These are phyloP conservation scores for Aphelinus certus DNA, from an alignment of 1,140 invertebrate genomes.

Conservation along the genomic window DNA sequence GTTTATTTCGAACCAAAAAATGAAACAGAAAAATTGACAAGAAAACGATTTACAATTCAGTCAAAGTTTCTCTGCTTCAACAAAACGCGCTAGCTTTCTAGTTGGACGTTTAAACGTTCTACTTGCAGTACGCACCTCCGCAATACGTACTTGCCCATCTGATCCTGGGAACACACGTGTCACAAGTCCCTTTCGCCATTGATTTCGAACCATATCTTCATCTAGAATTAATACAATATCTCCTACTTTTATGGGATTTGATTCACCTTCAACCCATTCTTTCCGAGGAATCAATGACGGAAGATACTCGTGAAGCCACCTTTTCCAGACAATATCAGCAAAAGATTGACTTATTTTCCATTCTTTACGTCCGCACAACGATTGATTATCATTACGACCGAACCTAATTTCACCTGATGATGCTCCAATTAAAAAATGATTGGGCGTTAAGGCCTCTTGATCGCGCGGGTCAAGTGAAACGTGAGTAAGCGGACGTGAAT, in stretches of 20 bases:
- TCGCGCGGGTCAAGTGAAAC: constrained; percentile 45
- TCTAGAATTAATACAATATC: constrained; percentile 27
- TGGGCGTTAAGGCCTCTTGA: constrained; percentile 50
- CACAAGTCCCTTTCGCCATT: constrained; percentile 25
- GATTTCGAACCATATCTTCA: neutral
- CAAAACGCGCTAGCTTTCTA: too few species aligned
- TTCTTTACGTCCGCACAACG: constrained; percentile 15
- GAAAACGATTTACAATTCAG: too few species aligned
- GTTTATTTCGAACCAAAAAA: too few species aligned
- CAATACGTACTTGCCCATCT: constrained; percentile 1
- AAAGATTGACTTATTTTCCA: constrained; percentile 38
- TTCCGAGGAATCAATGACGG: constrained; percentile 43
- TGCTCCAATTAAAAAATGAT: constrained; percentile 47
- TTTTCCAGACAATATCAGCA: constrained; percentile 46
- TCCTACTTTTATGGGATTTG: neutral
- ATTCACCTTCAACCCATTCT: constrained; percentile 47
- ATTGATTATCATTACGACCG: neutral
- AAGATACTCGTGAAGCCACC: constrained; percentile 48
- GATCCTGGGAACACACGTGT: constrained; percentile 4
- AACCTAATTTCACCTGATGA: constrained; percentile 13
- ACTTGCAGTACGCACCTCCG: neutral
- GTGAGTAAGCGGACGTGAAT: constrained; percentile 49
- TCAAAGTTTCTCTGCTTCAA: too few species aligned
- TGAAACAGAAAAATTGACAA: too few species aligned
- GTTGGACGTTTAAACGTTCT: neutral